These are phyloP conservation scores for Hipposideros armiger DNA, from an alignment of 2,113 vertebrate species.

Conservation along the genomic window DNA sequence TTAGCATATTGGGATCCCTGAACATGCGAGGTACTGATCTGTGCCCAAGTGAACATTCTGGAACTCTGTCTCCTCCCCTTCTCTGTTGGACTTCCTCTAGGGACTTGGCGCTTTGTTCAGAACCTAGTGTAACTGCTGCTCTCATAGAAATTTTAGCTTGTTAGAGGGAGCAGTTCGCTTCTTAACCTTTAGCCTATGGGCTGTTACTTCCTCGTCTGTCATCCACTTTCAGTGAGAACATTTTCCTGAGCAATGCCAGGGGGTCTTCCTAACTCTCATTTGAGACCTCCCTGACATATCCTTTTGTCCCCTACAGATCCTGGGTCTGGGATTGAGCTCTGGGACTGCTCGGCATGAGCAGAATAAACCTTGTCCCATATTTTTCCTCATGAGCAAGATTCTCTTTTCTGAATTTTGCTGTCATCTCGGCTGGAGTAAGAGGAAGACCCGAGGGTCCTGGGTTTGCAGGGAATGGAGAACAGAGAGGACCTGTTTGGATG, in stretches of 20 bases:
- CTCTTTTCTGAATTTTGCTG: slow-evolving; percentile 28
- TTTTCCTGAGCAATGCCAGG: background rate
- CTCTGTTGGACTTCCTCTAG: background rate
- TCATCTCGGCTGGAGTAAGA: slow-evolving; percentile 12
- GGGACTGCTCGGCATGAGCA: background rate
- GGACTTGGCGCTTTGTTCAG: background rate
- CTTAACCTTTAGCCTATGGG: background rate
- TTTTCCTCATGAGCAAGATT: slow-evolving; percentile 19
- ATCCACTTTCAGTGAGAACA: background rate
- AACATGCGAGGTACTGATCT: background rate
- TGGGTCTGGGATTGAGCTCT: background rate
- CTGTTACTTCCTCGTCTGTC: background rate
- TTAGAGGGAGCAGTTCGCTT: background rate
- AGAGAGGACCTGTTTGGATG: background rate
- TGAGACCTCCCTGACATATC: background rate
- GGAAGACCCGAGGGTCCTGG: background rate
- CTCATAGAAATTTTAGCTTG: background rate
- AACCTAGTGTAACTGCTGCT: background rate
- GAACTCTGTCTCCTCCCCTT: background rate
- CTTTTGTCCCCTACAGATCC: background rate
- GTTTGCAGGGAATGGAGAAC: slow-evolving; percentile 44
- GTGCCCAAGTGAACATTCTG: background rate
- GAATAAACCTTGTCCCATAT: background rate
- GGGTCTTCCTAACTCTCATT: background rate
- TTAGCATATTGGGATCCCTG: background rate